A percentile compares a stretch with the other conserved stretches of the same genome.
Conservation (phyloP, 2,113 vertebrate genomes). For the Lasiurus cinereus region DNA sequence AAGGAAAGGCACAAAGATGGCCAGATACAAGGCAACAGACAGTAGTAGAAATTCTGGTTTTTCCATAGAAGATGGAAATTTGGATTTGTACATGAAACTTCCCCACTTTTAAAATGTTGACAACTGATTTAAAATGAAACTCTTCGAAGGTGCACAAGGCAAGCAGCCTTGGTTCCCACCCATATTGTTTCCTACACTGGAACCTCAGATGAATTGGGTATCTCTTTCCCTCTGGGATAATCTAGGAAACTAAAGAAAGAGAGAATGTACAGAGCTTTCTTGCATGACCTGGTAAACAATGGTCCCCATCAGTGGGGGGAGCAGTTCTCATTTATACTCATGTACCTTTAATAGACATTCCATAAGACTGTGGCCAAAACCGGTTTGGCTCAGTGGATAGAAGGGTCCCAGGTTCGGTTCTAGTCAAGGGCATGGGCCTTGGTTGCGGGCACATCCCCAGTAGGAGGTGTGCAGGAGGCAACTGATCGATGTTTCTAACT, state of each 20-base stretch:
- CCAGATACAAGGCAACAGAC: background rate
- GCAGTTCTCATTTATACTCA: background rate
- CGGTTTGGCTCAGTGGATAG: too few relatives aligned
- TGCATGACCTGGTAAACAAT: background rate
- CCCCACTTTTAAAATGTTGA: background rate
- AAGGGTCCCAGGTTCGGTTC: too few relatives aligned
- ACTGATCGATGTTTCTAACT: too few relatives aligned
- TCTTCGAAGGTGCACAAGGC: background rate
- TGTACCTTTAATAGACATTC: background rate
- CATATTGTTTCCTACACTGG: background rate
- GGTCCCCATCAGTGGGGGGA: background rate
- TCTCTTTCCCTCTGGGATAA: background rate
- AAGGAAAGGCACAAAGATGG: background rate
- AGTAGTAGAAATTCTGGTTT: background rate
- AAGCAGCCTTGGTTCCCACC: background rate
- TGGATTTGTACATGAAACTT: conserved; percentile 24
- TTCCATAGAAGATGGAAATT: background rate
- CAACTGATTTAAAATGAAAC: conserved; percentile 32
- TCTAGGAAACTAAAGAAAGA: background rate
- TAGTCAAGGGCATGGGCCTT: too few relatives aligned
- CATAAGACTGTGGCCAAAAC: background rate
- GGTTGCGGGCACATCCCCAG: too few relatives aligned
- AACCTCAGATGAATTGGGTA: background rate
- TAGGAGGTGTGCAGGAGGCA: too few relatives aligned
- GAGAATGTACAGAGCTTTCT: background rate